These are phyloP conservation scores for Aulostomus chinensis DNA, from an alignment of 2,797 vertebrate species.

Conservation along the genomic window DNA sequence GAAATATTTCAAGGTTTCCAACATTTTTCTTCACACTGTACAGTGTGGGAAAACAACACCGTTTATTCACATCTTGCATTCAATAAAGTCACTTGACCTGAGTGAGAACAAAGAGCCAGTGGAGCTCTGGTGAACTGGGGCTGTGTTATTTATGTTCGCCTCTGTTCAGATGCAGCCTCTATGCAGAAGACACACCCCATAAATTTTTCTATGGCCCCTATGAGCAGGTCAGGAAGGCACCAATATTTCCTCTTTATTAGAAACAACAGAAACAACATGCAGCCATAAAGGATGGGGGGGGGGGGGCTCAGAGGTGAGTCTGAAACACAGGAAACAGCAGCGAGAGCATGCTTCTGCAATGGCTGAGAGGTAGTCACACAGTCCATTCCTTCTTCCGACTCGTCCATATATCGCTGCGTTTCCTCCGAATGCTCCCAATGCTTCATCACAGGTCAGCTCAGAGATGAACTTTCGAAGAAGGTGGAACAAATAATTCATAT, in stretches of 20 bases:
- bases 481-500: constrained; percentile 68
- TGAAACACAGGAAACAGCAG: constrained; percentile 27
- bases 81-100: constrained; percentile 57
- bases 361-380: constrained; percentile 62
- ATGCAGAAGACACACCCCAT: constrained; percentile 59
- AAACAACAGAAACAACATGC: constrained; percentile 68
- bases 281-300: constrained; percentile 68
- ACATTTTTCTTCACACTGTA: constrained; percentile 4
- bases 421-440: constrained; percentile 56
- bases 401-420: constrained; percentile 28
- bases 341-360: constrained; percentile 26
- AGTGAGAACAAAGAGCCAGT: constrained; percentile 35
- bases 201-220: constrained; percentile 67
- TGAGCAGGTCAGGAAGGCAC: constrained; percentile 76
- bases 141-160: constrained; percentile 67
- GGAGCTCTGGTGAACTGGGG: constrained; percentile 45
- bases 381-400: constrained; percentile 48
- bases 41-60: constrained; percentile 15
- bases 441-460: constrained; percentile 71
- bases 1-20: constrained; percentile 5
- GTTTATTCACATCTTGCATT: constrained; percentile 37
- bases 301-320: constrained; percentile 50
- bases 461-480: constrained; percentile 67
- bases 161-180: constrained; percentile 62
- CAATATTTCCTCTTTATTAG: constrained; percentile 80